These are phyloP conservation scores for Mycteria americana DNA, from an alignment of 2,797 vertebrate genomes.

Conservation along the genomic window DNA sequence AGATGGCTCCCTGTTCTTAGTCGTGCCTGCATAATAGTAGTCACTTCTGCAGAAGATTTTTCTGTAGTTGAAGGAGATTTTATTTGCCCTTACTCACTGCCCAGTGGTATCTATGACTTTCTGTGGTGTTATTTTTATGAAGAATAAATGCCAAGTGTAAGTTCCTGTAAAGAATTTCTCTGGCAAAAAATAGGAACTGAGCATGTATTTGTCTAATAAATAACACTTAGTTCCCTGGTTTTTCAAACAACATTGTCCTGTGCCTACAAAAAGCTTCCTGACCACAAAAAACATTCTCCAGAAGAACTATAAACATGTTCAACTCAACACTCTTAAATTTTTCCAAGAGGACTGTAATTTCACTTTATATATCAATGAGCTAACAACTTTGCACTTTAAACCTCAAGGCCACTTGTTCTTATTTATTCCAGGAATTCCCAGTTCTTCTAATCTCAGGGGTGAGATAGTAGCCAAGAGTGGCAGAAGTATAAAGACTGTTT, in stretches of 20 bases:
- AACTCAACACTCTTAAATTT: not conserved
- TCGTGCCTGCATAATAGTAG: not conserved
- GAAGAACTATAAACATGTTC: not conserved
- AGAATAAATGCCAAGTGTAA: not conserved
- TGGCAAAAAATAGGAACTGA: not conserved
- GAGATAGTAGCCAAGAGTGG: not conserved
- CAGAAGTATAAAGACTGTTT: not conserved
- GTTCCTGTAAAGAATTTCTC: not conserved
- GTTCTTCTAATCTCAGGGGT: not conserved
- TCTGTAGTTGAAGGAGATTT: not conserved
- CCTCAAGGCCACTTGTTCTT: not conserved
- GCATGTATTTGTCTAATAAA: not conserved
- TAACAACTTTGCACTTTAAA: not conserved
- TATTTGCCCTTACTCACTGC: not conserved
- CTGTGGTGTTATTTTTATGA: not conserved
- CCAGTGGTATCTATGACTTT: not conserved
- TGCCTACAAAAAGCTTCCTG: not conserved
- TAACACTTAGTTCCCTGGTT: not conserved
- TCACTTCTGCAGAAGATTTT: not conserved
- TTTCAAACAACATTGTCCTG: not conserved
- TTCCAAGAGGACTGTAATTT: not conserved
- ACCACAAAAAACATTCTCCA: not conserved
- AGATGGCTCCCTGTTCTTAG: not conserved
- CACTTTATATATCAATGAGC: not conserved
- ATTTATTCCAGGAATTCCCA: not conserved